Percentiles rank a stretch among this genome's conserved stretches.
Conservation (phyloP, 2,113 vertebrate species). For the Peucedramus taeniatus region DNA sequence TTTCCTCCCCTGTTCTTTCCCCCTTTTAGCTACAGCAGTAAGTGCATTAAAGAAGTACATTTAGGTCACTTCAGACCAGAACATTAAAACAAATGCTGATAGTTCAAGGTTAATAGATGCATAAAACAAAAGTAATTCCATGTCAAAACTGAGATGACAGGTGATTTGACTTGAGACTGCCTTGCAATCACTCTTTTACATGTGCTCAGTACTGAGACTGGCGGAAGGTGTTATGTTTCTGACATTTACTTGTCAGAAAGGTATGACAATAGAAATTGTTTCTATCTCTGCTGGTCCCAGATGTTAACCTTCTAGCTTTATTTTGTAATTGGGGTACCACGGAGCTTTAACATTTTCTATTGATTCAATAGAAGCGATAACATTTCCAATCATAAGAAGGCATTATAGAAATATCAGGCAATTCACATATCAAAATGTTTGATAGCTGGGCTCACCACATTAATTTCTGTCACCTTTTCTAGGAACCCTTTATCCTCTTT, state of each 20-base stretch:
- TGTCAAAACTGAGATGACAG: conserved; percentile 82
- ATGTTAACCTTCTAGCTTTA: conserved; percentile 83
- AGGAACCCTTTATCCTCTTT: conserved; percentile 76
- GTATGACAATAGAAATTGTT: conserved; percentile 83
- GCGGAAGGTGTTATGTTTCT: conserved; percentile 75
- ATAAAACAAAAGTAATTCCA: conserved; percentile 84
- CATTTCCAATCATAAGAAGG: conserved; percentile 83
- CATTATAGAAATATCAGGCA: conserved; percentile 83
- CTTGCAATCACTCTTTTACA: conserved; percentile 79
- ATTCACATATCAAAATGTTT: conserved; percentile 85
- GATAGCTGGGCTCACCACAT: conserved; percentile 77
- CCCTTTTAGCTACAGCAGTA: conserved; percentile 5
- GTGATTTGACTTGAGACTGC: conserved; percentile 81
- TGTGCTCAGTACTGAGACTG: conserved; percentile 71
- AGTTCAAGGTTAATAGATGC: conserved; percentile 87
- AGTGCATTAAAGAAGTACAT: conserved; percentile 73
- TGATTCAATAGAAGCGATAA: conserved; percentile 82
- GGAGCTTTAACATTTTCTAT: conserved; percentile 81
- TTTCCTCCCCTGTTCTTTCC: not conserved
- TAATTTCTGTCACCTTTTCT: conserved; percentile 81
- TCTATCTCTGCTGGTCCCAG: conserved; percentile 77
- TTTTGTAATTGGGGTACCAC: conserved; percentile 81
- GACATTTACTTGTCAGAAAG: conserved; percentile 83
- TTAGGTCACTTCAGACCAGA: conserved; percentile 75
- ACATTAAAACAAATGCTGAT: conserved; percentile 84